phyloP scores from a whole-genome alignment of 2,797 vertebrate genomes.

The Hirundo rustica region DNA sequence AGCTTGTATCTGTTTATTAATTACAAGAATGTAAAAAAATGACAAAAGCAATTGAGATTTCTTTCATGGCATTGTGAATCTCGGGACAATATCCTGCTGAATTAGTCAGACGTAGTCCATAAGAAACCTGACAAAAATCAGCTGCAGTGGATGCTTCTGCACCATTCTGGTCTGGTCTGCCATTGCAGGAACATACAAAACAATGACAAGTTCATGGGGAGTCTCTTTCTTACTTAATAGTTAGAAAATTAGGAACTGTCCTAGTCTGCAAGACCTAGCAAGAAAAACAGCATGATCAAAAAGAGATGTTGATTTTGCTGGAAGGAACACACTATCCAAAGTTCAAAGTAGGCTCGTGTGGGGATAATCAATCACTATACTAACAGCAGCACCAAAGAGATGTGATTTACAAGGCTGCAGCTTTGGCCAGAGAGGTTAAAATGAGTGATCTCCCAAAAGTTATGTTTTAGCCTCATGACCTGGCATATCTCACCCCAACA shows the following conservation, averaged over 20 bases:
- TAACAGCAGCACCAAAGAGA: not conserved
- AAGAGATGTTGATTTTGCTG: not conserved
- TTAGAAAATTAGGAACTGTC: not conserved
- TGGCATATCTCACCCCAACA: not conserved
- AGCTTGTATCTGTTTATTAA: conserved; percentile 44
- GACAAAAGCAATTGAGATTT: conserved; percentile 45
- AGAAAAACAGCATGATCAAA: not conserved
- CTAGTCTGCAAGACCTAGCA: not conserved
- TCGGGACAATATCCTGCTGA: not conserved
- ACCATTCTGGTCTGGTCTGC: not conserved
- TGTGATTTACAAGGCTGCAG: not conserved
- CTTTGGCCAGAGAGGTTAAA: not conserved
- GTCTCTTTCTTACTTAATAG: not conserved
- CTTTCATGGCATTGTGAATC: not conserved
- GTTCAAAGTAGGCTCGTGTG: not conserved
- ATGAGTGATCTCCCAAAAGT: not conserved
- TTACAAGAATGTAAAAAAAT: conserved; percentile 6
- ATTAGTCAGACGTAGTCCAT: not conserved
- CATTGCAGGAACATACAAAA: not conserved
- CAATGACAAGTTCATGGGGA: not conserved
- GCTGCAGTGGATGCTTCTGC: not conserved
- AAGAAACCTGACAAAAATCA: conserved; percentile 7
- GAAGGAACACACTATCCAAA: not conserved
- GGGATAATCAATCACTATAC: not conserved
- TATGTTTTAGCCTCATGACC: not conserved